phyloP scores from a whole-genome alignment of 2,888 invertebrate genomes.

The Caenorhabditis japonica region DNA sequence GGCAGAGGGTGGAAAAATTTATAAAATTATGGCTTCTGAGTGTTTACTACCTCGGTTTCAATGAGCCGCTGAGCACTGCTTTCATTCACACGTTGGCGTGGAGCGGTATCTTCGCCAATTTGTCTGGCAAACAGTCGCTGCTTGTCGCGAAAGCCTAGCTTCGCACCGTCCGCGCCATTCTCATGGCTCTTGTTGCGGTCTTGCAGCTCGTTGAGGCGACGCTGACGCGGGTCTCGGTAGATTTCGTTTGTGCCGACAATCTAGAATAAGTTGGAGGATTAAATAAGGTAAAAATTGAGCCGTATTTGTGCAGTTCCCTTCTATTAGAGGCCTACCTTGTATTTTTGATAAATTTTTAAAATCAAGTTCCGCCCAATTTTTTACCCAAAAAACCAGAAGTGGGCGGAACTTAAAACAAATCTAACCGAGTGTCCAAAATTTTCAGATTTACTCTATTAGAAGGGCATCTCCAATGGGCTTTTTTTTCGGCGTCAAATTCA shows the following conservation, averaged over 20 bases:
- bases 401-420: too few relatives aligned
- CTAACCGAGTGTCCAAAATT: too few relatives aligned
- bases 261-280: too few relatives aligned
- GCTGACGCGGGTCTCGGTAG: slow-evolving; percentile 83
- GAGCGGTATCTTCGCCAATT: slow-evolving; percentile 84
- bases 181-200: slow-evolving; percentile 16
- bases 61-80: slow-evolving; percentile 61
- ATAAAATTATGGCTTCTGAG: slow-evolving; percentile 35
- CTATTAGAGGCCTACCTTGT: too few relatives aligned
- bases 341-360: too few relatives aligned
- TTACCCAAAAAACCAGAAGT: too few relatives aligned
- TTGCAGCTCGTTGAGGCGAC: slow-evolving; percentile 79
- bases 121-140: slow-evolving; percentile 99
- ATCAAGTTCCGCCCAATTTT: too few relatives aligned
- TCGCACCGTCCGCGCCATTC: slow-evolving; percentile 81
- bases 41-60: slow-evolving; percentile 22
- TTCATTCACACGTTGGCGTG: slow-evolving; percentile 51
- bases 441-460: too few relatives aligned
- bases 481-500: too few relatives aligned
- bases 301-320: too few relatives aligned
- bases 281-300: too few relatives aligned
- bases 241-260: slow-evolving; percentile 98
- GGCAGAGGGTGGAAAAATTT: neutral
- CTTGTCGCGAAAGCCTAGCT: slow-evolving; percentile 96
- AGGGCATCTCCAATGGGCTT: too few relatives aligned